A percentile compares a stretch with the other conserved stretches of the same genome.
phyloP scores from a whole-genome alignment of 1,140 invertebrate genomes.

The Mycetomoellerius zeteki region DNA sequence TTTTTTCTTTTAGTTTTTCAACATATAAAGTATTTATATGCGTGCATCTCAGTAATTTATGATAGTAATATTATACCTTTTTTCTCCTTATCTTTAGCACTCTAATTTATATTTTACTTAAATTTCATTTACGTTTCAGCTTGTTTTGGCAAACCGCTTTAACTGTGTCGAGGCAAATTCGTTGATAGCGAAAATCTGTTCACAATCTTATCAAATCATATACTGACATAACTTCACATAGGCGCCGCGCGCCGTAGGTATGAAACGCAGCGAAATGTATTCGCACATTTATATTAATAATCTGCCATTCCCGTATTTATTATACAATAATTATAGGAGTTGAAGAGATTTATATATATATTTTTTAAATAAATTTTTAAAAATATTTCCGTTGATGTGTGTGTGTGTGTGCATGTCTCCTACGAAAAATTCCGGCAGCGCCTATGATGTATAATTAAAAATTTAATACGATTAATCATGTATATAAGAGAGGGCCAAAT shows the following conservation, averaged over 20 bases:
- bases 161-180: conserved; percentile 78
- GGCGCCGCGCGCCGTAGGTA: background rate
- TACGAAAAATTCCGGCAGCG: conserved; percentile 22
- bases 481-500: background rate
- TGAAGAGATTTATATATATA: conserved; percentile 6
- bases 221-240: conserved; percentile 5
- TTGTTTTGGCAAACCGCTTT: conserved; percentile 76
- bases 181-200: conserved; percentile 78
- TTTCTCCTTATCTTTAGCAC: conserved; percentile 63
- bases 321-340: conserved; percentile 17
- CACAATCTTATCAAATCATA: conserved; percentile 71
- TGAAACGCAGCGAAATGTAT: conserved; percentile 1
- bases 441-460: conserved; percentile 27
- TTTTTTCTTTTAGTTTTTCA: conserved; percentile 27
- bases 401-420: background rate
- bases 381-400: conserved; percentile 6
- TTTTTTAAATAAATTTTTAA: conserved; percentile 7
- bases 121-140: conserved; percentile 67
- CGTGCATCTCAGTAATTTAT: conserved; percentile 68
- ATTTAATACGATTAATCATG: conserved; percentile 11
- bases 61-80: conserved; percentile 67
- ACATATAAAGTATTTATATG: conserved; percentile 59
- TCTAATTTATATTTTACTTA: conserved; percentile 71
- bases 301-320: background rate
- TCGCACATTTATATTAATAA: conserved; percentile 18